phyloP scores from a whole-genome alignment of 2,113 vertebrate species.

The Felis chaus region DNA sequence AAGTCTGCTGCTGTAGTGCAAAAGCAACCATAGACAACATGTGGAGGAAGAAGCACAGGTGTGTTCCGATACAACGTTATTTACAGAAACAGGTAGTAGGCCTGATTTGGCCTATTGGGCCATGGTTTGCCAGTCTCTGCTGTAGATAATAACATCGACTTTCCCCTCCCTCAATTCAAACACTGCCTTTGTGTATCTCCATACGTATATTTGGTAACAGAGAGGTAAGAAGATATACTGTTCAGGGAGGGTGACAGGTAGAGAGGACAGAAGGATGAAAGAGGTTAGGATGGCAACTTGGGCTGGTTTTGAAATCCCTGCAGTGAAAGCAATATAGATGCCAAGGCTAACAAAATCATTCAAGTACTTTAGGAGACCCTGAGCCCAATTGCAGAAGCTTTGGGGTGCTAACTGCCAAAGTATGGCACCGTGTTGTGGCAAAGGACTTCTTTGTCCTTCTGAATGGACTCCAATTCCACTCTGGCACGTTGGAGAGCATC shows the following conservation, averaged over 20 bases:
- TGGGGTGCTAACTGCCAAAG: neutral
- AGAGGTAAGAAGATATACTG: neutral
- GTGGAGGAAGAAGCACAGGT: neutral
- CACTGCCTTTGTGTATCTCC: neutral
- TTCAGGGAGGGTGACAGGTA: neutral
- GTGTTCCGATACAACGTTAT: neutral
- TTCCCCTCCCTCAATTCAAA: neutral
- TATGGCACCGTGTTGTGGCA: neutral
- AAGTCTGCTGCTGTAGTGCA: neutral
- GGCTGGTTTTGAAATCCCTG: neutral
- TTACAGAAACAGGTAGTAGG: neutral
- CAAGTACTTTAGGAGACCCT: neutral
- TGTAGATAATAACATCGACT: neutral
- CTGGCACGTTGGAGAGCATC: neutral
- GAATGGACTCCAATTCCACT: neutral
- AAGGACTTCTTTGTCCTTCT: neutral
- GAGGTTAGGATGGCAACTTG: neutral
- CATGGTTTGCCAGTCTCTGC: neutral
- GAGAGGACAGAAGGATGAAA: neutral
- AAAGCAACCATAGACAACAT: neutral
- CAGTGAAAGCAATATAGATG: neutral
- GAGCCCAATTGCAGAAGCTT: neutral
- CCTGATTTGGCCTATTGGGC: neutral
- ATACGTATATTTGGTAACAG: neutral
- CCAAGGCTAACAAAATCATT: constrained; percentile 20